A percentile compares a stretch with the other conserved stretches of the same genome.
phyloP scores from a whole-genome alignment of 2,888 invertebrate genomes.

The Melanchra persicariae region DNA sequence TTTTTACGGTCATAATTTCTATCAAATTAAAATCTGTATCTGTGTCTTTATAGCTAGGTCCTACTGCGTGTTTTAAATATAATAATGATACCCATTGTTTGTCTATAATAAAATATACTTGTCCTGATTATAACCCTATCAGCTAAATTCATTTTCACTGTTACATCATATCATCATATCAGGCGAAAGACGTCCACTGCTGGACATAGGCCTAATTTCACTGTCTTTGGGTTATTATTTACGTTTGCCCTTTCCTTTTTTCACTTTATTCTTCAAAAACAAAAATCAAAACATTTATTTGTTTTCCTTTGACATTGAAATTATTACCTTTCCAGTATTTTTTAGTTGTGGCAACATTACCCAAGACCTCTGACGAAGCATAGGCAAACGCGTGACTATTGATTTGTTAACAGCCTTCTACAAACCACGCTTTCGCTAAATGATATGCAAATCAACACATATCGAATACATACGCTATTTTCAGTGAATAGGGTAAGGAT shows the following conservation, averaged over 20 bases:
- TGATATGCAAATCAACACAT: slow-evolving; percentile 73
- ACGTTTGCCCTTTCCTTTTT: neutral
- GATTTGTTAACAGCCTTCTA: slow-evolving; percentile 78
- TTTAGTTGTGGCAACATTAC: slow-evolving; percentile 33
- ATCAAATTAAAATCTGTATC: neutral
- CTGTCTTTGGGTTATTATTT: too few species aligned
- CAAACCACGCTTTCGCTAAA: slow-evolving; percentile 82
- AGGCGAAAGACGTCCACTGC: too few species aligned
- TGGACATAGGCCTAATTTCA: too few species aligned
- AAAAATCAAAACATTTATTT: neutral
- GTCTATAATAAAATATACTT: too few species aligned
- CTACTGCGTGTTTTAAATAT: too few species aligned
- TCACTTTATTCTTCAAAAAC: neutral
- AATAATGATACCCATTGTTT: too few species aligned
- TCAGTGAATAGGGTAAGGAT: slow-evolving; percentile 56
- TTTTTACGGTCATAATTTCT: neutral
- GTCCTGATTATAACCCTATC: neutral
- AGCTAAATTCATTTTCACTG: neutral
- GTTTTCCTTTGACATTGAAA: slow-evolving; percentile 21
- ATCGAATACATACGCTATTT: slow-evolving; percentile 50
- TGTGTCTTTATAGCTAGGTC: neutral
- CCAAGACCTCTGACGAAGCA: slow-evolving; percentile 53
- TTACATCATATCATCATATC: too few species aligned
- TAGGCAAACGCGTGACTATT: slow-evolving; percentile 71
- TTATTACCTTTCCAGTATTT: slow-evolving; percentile 1